These are phyloP conservation scores for Melolontha melolontha DNA, from an alignment of 2,888 invertebrate species.

Conservation along the genomic window DNA sequence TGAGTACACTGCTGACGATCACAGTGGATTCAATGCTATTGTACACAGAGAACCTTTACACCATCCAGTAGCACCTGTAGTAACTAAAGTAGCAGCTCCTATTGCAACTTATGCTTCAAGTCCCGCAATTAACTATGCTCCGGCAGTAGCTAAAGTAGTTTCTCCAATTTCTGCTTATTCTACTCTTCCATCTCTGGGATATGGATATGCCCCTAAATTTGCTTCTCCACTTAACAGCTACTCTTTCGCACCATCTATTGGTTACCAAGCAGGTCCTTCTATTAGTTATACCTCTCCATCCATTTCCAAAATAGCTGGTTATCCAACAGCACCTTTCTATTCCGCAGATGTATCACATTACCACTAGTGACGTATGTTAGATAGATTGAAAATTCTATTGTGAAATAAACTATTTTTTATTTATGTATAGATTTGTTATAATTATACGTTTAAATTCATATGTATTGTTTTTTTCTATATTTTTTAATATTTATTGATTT, in stretches of 20 bases:
- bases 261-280: slow-evolving; percentile 43
- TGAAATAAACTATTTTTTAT: too few species aligned
- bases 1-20: slow-evolving; percentile 67
- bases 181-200: slow-evolving; percentile 29
- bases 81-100: slow-evolving; percentile 58
- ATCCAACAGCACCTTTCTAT: neutral
- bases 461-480: too few species aligned
- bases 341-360: neutral
- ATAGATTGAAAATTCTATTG: too few species aligned
- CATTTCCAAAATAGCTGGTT: neutral
- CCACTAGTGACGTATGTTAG: too few species aligned
- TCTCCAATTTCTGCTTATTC: slow-evolving; percentile 46
- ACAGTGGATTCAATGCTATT: slow-evolving; percentile 68
- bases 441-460: too few species aligned
- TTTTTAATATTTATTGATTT: too few species aligned
- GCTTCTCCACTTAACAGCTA: slow-evolving; percentile 61
- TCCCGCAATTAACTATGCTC: slow-evolving; percentile 50
- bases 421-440: too few species aligned
- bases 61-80: slow-evolving; percentile 49
- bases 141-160: slow-evolving; percentile 47
- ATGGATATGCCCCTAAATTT: slow-evolving; percentile 26
- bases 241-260: slow-evolving; percentile 53
- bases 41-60: slow-evolving; percentile 66
- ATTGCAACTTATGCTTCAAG: slow-evolving; percentile 59
- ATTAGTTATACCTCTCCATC: slow-evolving; percentile 4